Base-by-base conservation (phyloP, 2,888 invertebrate species). In the Epinotia ramella region DNA sequence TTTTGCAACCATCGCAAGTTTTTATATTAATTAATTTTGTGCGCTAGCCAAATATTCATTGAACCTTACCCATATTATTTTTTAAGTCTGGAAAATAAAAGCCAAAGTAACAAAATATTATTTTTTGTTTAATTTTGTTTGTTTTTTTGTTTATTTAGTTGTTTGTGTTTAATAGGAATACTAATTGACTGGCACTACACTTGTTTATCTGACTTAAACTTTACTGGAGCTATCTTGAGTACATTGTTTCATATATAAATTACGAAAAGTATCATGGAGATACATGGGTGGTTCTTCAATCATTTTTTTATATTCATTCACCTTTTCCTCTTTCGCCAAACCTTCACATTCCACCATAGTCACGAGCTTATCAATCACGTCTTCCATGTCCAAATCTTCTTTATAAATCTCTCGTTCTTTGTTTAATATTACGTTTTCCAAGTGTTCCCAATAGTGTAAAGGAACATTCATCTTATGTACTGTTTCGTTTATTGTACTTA, bases 331-430 rank as follows among this genome's bases (percentile, higher is more conserved):
- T 7, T 62, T 49, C 53, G 74, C 24, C 9, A 75, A 62, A 5
- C 60, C 53, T 28, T 49, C 59, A 16, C 40, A 9, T 44, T 57
- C 63, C 0, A 57, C 46, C 60, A 53, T 62, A 9, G 66, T 46
- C 49, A 78, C 24, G n/a, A 78, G 44, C 44, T 60, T 70, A 46
- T 78, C 78, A 5, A 77, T 66, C 6, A 78, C 5, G 24, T 74
- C 28, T 53, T 78, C 78, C 44, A 77, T 68, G 57, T 70, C n/a
- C 2, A 24, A 11, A 53, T 77, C 78, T 53, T 69, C 69, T 44
- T 28, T 67, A 9, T 69, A 70, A 2, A 63, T 18, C 3, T 65
- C 33, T 7, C 16, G 13, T 67, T 70, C 71, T 4, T 56, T 13
- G 7, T 40, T 62, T 5, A 24, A 11, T 13, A 72, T 6, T n/a